Conservation (phyloP, 2,888 invertebrate species). For the Apamea crenata region DNA sequence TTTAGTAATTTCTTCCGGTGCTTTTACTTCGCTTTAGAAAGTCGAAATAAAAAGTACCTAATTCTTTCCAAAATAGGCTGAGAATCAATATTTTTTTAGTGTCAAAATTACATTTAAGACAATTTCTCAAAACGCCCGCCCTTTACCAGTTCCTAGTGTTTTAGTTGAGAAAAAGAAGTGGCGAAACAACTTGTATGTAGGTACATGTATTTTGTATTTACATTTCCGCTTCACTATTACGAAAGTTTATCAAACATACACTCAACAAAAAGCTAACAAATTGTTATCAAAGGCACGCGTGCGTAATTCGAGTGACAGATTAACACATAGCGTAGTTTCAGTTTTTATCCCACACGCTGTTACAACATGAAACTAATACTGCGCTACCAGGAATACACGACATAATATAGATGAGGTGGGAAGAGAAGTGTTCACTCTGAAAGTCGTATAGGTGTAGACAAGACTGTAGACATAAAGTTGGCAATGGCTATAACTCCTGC, state of each 20-base stretch:
- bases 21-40: neutral
- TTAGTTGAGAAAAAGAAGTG: neutral
- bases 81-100: neutral
- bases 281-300: conserved; percentile 45
- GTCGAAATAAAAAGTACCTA: too few species aligned
- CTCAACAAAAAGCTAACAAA: conserved; percentile 33
- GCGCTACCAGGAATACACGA: neutral
- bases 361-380: conserved; percentile 20
- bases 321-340: conserved; percentile 43
- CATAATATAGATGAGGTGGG: neutral
- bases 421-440: neutral
- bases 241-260: conserved; percentile 43
- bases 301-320: conserved; percentile 54
- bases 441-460: too few species aligned
- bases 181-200: too few species aligned
- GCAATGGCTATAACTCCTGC: neutral
- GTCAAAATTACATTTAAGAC: neutral
- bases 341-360: conserved; percentile 36
- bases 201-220: neutral
- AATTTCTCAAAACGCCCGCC: neutral
- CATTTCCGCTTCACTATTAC: neutral
- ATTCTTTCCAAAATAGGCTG: too few species aligned
- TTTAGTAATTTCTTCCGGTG: too few species aligned
- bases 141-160: neutral
- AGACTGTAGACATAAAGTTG: neutral